These are phyloP conservation scores for Heliconius erato DNA, from an alignment of 2,888 invertebrate genomes.

Conservation along the genomic window DNA sequence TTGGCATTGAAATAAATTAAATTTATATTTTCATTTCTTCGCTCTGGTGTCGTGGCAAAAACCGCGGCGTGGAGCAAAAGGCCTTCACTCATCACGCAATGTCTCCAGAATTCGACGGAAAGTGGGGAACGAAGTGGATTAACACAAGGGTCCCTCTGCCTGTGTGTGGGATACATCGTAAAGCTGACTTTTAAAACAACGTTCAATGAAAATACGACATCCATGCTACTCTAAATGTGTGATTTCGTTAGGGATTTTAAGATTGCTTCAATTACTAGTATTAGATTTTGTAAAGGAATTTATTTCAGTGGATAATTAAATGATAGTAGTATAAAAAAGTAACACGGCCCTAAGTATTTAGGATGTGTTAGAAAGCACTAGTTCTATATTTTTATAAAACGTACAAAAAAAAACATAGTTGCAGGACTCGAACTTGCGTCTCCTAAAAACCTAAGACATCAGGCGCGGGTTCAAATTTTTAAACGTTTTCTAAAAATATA, in stretches of 20 bases:
- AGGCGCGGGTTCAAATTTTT: not conserved
- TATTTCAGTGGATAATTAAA: constrained; percentile 62
- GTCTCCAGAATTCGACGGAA: too few relatives aligned
- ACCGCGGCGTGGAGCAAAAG: too few relatives aligned
- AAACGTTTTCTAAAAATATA: not conserved
- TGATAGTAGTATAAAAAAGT: constrained; percentile 47
- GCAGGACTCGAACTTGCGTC: too few relatives aligned
- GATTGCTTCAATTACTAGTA: constrained; percentile 80
- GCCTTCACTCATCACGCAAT: too few relatives aligned
- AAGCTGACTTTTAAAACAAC: too few relatives aligned
- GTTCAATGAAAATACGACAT: not conserved
- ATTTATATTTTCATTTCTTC: too few relatives aligned
- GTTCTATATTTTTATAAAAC: constrained; percentile 9
- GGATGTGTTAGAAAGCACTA: constrained; percentile 29
- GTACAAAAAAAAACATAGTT: not conserved
- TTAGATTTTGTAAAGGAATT: constrained; percentile 52
- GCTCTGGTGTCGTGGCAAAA: too few relatives aligned
- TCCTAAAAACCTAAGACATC: too few relatives aligned
- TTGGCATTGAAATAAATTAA: too few relatives aligned
- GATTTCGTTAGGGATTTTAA: constrained; percentile 51
- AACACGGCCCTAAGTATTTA: constrained; percentile 19
- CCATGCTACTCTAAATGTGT: not conserved
- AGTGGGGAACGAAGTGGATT: too few relatives aligned
- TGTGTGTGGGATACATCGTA: too few relatives aligned
- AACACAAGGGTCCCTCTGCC: too few relatives aligned